Conservation (phyloP, 2,113 vertebrate species). For the Notarius quadriscutis region DNA sequence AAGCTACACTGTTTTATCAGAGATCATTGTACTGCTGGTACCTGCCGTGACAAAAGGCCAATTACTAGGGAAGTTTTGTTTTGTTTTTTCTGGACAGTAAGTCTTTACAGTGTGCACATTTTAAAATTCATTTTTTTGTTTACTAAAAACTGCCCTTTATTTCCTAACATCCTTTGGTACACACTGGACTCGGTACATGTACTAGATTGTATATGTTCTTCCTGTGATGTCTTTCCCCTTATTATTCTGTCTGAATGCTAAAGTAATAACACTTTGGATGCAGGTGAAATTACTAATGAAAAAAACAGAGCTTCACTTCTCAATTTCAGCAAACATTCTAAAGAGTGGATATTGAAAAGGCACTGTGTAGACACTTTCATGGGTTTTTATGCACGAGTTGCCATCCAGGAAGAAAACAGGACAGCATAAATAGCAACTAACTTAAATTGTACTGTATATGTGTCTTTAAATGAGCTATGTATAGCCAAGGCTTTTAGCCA, state of each 20-base stretch:
- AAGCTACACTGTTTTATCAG: neutral
- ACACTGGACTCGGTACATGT: neutral
- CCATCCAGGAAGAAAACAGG: neutral
- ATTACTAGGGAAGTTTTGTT: neutral
- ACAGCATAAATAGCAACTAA: neutral
- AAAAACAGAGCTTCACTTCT: neutral
- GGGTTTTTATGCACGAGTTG: neutral
- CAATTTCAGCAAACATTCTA: neutral
- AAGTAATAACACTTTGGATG: neutral
- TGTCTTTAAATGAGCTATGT: neutral
- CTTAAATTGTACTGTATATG: neutral
- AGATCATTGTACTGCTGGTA: neutral
- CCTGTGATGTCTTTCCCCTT: neutral
- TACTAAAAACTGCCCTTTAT: neutral
- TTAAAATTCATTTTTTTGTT: neutral
- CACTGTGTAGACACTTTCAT: neutral
- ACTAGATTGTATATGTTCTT: slow-evolving; percentile 33
- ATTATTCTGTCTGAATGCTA: neutral
- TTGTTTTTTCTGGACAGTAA: neutral
- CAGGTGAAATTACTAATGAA: neutral
- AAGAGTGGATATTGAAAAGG: neutral
- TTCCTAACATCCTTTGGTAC: neutral
- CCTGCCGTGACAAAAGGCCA: neutral
- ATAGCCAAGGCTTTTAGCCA: too few species aligned
- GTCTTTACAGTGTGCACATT: neutral